Evolutionary conservation across 1,140 invertebrate genomes (phyloP).

Genomic region (Penaeus japonicus): DNA sequence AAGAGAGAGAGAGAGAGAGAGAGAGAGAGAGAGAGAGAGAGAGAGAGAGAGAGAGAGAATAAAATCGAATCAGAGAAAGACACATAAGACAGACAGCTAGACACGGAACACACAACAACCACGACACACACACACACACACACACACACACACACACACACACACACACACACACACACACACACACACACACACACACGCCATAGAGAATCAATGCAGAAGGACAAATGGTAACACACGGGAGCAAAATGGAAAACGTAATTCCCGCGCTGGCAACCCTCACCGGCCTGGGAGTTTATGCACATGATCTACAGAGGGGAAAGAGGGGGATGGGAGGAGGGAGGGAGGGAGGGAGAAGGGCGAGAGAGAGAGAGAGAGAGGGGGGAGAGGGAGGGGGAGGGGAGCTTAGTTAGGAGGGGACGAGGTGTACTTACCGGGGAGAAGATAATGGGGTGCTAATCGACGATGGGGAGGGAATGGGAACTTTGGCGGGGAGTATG

Average conservation of each 20-base stretch:
- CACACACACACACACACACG: background rate
- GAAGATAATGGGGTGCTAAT: background rate
- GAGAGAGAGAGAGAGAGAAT: too few species aligned
- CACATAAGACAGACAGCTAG: too few species aligned
- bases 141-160: slow-evolving; percentile 7
- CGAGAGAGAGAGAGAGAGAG: background rate
- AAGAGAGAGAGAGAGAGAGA: too few species aligned
- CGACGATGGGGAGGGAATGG: background rate
- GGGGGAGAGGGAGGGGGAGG: background rate
- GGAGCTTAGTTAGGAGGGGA: background rate
- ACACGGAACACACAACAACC: background rate
- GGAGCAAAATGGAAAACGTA: background rate
- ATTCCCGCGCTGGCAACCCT: too few species aligned
- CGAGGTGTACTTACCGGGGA: background rate
- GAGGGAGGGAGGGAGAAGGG: background rate
- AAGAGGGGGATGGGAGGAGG: background rate
- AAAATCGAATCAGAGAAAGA: too few species aligned
- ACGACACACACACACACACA: slow-evolving; percentile 1
- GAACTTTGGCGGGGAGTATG: too few species aligned
- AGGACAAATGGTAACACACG: background rate
- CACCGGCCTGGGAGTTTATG: too few species aligned
- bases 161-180: slow-evolving; percentile 7
- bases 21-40: too few species aligned
- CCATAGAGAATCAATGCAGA: background rate
- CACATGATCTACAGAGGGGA: background rate